Evolutionary conservation across 2,888 invertebrate species (phyloP).

Genomic region (Euplexia lucipara): DNA sequence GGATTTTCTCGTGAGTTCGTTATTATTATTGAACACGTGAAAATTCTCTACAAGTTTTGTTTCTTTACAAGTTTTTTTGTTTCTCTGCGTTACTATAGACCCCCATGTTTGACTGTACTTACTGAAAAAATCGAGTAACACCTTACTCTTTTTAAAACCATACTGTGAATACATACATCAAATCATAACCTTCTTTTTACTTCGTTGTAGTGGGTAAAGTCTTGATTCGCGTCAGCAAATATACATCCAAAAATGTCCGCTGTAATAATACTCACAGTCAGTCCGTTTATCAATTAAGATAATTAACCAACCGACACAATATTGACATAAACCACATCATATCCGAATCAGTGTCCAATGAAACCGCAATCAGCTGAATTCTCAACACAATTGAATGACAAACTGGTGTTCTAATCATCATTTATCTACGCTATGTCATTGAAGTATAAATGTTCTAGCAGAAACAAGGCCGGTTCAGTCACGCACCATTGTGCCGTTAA

Average conservation of each 20-base stretch:
- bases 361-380: constrained; percentile 34
- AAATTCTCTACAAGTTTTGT: too few relatives aligned
- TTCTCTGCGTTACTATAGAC: too few relatives aligned
- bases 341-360: constrained; percentile 31
- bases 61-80: too few relatives aligned
- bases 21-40: too few relatives aligned
- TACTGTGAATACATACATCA: too few relatives aligned
- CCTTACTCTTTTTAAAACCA: too few relatives aligned
- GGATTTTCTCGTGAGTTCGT: too few relatives aligned
- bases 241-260: neutral
- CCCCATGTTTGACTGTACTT: too few relatives aligned
- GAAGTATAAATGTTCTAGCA: constrained; percentile 44
- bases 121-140: too few relatives aligned
- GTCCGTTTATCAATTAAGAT: neutral
- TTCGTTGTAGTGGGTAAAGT: too few relatives aligned
- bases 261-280: neutral
- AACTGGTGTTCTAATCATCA: constrained; percentile 34
- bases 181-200: too few relatives aligned
- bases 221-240: too few relatives aligned
- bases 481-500: constrained; percentile 58
- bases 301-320: constrained; percentile 1
- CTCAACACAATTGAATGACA: constrained; percentile 41
- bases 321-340: constrained; percentile 24
- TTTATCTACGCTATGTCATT: constrained; percentile 54
- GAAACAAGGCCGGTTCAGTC: constrained; percentile 57